Evolutionary conservation across 2,797 vertebrate genomes (phyloP), one percentile per base, ranked within the genome.

Genomic region (Gymnoscopelus microlampas): DNA sequence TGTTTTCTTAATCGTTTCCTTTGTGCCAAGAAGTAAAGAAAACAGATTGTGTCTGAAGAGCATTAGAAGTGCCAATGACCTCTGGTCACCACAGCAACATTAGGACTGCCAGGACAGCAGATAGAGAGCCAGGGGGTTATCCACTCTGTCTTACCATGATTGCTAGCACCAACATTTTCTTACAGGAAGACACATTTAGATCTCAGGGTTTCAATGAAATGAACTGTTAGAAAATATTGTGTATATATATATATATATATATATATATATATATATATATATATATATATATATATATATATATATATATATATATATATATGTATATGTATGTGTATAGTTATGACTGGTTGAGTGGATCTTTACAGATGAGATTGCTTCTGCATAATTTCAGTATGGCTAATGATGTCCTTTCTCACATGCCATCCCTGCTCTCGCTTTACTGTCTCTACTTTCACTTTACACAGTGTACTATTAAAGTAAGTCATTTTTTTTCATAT

Each of bases 1-100:
- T 92, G 92, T 94, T 93, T 93, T 91, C 89, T 91, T 92, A 93
- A 92, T 93, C 85, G 88, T 92, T 91, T 93, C 87, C 87, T 92
- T 92, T 91, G 89, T 90, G 89, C 87, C 89, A 92, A 91, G 89
- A 85, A 83, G 84, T 91, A 91, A 93, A 92, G 88, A 91, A 89
- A 93, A 92, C 90, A 91, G 91, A 92, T 93, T 91, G 87, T 88
- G 89, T 90, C 87, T 91, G 87, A 90, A 87, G 89, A 94, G 92
- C 87, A 92, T 87, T 87, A 82, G 76, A 87, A 86, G 86, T 91
- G 86, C 89, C 86, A 85, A 70, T 91, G 90, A 91, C 81, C 92
- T 72, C 81, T 62, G 87, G 85, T 90, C 85, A 82, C 76, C n/a
- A 71, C 81, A 77, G 82, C 82, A 84, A 76, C 84, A 80, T 79